Conservation (phyloP, 2,113 vertebrate species). For the Chloropsis cyanopogon region DNA sequence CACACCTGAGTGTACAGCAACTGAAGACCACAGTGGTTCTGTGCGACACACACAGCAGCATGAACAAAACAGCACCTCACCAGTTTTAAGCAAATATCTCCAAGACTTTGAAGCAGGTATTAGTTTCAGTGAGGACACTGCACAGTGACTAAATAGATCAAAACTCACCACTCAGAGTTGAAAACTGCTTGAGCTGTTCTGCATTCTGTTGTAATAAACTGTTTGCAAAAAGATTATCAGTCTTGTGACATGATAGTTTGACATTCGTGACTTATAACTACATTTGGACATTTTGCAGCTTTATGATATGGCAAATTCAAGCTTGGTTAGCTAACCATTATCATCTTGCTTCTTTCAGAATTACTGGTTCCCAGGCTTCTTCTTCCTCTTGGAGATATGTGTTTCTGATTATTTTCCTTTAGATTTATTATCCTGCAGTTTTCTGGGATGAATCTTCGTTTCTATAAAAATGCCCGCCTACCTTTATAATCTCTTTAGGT, state of each 20-base stretch:
- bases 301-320: slow-evolving; percentile 48
- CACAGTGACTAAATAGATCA: neutral
- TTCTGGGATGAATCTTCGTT: neutral
- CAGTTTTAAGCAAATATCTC: neutral
- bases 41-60: neutral
- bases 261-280: slow-evolving; percentile 42
- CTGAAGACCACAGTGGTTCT: neutral
- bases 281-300: slow-evolving; percentile 28
- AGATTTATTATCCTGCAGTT: slow-evolving; percentile 59
- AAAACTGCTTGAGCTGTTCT: neutral
- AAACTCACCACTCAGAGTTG: neutral
- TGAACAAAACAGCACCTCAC: neutral
- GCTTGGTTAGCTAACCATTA: slow-evolving; percentile 30
- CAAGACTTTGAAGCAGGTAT: neutral
- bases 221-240: neutral
- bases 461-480: slow-evolving; percentile 33
- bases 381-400: slow-evolving; percentile 28
- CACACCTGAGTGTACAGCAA: neutral
- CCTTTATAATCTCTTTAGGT: slow-evolving; percentile 55
- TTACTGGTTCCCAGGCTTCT: slow-evolving; percentile 21
- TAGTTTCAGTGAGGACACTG: neutral
- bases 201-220: neutral
- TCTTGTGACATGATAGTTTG: slow-evolving; percentile 18
- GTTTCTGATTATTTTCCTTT: slow-evolving; percentile 52
- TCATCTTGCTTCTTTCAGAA: slow-evolving; percentile 22